Evolutionary conservation across 2,888 invertebrate species (phyloP).

Genomic region (Aricia artaxerxes): DNA sequence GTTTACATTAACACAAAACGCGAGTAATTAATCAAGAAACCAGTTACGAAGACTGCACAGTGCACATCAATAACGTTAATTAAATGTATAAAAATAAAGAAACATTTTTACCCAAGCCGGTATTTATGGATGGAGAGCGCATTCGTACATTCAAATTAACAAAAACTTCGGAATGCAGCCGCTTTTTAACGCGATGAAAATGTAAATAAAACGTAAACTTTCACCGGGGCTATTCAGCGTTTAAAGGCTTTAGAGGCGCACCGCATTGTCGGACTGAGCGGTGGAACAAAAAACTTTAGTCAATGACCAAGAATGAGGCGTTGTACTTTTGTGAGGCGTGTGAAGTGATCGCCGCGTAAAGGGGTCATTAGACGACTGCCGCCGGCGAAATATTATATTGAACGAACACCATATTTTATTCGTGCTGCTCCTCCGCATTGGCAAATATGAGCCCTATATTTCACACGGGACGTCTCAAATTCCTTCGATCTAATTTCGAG

Average conservation of each 20-base stretch:
- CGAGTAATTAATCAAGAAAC: slow-evolving; percentile 16
- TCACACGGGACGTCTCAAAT: neutral
- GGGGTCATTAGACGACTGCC: neutral
- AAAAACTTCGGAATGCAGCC: slow-evolving; percentile 8
- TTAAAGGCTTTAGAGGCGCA: neutral
- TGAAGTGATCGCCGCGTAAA: slow-evolving; percentile 22
- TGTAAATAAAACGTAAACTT: slow-evolving; percentile 17
- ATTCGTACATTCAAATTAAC: slow-evolving; percentile 8
- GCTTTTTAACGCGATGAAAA: neutral
- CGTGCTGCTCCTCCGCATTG: neutral
- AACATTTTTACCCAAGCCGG: neutral
- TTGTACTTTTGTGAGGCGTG: slow-evolving; percentile 25
- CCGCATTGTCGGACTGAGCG: neutral
- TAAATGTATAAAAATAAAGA: neutral
- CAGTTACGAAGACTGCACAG: slow-evolving; percentile 1
- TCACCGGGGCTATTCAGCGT: slow-evolving; percentile 10
- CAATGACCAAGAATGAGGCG: slow-evolving; percentile 20
- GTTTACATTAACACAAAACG: slow-evolving; percentile 9
- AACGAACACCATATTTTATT: neutral
- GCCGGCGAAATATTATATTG: neutral
- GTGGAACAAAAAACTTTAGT: slow-evolving; percentile 14
- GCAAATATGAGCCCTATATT: neutral
- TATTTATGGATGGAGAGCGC: neutral
- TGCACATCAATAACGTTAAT: slow-evolving; percentile 10
- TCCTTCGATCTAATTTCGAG: neutral